Evolutionary conservation across 2,797 vertebrate genomes (phyloP).

Genomic region (Manis pentadactyla): DNA sequence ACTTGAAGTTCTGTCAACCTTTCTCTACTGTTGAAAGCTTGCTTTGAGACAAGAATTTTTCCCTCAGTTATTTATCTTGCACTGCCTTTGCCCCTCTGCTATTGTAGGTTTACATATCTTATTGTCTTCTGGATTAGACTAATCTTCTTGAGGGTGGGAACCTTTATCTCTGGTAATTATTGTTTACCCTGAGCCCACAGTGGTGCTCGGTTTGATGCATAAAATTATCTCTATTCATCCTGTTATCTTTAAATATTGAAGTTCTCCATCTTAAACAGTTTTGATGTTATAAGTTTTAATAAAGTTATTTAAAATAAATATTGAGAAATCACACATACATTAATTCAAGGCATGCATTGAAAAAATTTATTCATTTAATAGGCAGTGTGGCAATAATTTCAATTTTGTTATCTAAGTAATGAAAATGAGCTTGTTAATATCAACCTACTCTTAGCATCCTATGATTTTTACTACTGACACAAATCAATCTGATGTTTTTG

Average conservation of each 20-base stretch:
- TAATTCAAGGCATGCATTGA: not conserved
- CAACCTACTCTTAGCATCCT: not conserved
- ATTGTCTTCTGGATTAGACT: not conserved
- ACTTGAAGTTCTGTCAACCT: not conserved
- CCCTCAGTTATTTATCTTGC: not conserved
- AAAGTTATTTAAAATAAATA: not conserved
- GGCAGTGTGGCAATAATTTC: not conserved
- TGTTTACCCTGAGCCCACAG: not conserved
- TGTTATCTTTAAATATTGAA: not conserved
- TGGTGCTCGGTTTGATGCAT: not conserved
- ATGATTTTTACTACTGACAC: not conserved
- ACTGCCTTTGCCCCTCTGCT: not conserved
- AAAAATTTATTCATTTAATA: not conserved
- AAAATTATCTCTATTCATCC: not conserved
- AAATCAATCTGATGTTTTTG: not conserved
- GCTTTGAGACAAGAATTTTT: not conserved
- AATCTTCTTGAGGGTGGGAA: not conserved
- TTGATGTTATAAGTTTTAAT: not conserved
- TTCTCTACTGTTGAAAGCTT: not conserved
- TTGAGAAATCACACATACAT: not conserved
- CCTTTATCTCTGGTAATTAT: not conserved
- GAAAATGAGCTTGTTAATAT: conserved; percentile 33
- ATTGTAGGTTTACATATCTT: not conserved
- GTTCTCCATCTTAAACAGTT: not conserved
- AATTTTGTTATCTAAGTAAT: conserved; percentile 12